Conservation (phyloP, 2,113 vertebrate species). For the Caranx melampygus region DNA sequence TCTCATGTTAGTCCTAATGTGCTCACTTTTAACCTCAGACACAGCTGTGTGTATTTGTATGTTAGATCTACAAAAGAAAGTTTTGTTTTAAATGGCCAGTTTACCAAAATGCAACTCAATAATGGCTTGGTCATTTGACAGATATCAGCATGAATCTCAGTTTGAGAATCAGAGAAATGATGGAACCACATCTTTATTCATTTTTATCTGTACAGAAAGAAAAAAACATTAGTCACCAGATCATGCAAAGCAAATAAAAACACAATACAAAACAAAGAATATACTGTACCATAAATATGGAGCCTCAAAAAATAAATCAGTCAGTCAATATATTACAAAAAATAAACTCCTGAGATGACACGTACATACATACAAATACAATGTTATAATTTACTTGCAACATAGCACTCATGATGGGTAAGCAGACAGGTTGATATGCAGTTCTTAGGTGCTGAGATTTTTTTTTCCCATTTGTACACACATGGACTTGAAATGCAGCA, state of each 20-base stretch:
- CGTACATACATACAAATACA: slow-evolving; percentile 75
- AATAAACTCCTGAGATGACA: slow-evolving; percentile 83
- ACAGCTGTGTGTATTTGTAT: too few species aligned
- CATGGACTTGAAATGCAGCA: slow-evolving; percentile 63
- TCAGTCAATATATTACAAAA: slow-evolving; percentile 77
- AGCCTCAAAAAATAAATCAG: slow-evolving; percentile 77
- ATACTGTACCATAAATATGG: slow-evolving; percentile 78
- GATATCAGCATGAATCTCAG: slow-evolving; percentile 37
- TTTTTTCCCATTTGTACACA: slow-evolving; percentile 34
- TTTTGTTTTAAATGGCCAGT: background rate
- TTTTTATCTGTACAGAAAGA: slow-evolving; percentile 83
- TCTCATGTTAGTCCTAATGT: too few species aligned
- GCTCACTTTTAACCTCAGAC: too few species aligned
- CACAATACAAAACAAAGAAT: slow-evolving; percentile 82
- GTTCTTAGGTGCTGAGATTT: slow-evolving; percentile 36
- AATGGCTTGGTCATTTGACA: background rate
- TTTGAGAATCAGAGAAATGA: slow-evolving; percentile 72
- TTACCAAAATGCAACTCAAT: background rate
- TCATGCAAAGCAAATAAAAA: slow-evolving; percentile 87
- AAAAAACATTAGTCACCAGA: slow-evolving; percentile 73
- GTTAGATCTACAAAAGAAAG: too few species aligned
- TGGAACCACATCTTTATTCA: slow-evolving; percentile 84
- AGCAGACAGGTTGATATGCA: slow-evolving; percentile 64
- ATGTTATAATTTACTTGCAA: slow-evolving; percentile 72
- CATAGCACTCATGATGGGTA: slow-evolving; percentile 69